Evolutionary conservation across 2,113 vertebrate genomes (phyloP), one percentile per base, ranked within the genome.

Genomic region (Phyllopteryx taeniolatus): DNA sequence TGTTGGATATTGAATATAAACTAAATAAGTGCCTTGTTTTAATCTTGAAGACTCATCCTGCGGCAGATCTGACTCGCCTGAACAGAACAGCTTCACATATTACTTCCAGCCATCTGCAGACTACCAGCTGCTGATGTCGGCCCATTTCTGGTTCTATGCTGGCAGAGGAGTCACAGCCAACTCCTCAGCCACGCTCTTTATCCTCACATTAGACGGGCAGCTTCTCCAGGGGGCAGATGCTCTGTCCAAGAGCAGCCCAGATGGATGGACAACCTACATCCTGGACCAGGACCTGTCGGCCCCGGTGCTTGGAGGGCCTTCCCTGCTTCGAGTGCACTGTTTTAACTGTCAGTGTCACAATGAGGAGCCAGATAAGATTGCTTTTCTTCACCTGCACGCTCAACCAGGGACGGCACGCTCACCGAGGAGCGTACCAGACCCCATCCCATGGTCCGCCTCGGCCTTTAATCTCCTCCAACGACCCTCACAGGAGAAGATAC

Each of bases 81-180:
- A 47, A 47, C 63, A 81, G 33, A 87, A 83, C 43, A 79, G 91
- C 65, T 94, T 95, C 85, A 95, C 93, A 0, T 96, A 94, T 27
- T 76, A 94, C 69, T 98, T 98, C 88, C 94, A 93, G 80, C 93
- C 94, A 0, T 96, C 96, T 0, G 49, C 85, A 0, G 90, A 93
- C 79, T 86, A 54, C 9, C 88, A 86, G 49, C 19, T 63, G 1
- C 88, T 96, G 86, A 94, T 92, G 0, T 95, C 94, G 0, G 94
- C 93, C 54, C 90, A 94, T 80, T 93, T 98, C 83, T 98, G 96
- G 95, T 96, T 98, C 88, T 93, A 94, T 68, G 93, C 90, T 0
- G 94, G 93, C 0, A 72, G 87, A 12, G 83, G 46, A 12, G 71
- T 0, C 44, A 35, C 44, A 1, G 51, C 14, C 8, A 83, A 85